Evolutionary conservation across 2,888 invertebrate species (phyloP), one percentile per base, ranked within the genome.

Genomic region (Ornithoptera alexandrae): DNA sequence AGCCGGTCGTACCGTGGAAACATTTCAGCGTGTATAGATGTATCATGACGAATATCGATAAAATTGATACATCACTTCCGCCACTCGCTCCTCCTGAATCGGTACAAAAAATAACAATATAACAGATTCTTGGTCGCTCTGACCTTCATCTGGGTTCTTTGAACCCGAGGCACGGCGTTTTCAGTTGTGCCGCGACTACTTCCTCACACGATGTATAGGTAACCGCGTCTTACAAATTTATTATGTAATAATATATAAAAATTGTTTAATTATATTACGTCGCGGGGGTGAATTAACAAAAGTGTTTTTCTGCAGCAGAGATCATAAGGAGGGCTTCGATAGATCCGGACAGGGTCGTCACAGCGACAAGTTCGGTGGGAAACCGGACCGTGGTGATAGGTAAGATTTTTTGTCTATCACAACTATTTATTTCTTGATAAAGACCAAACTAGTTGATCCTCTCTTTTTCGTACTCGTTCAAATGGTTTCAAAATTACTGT

Each of bases 111-210:
- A 79, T 81, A 78, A 81, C 86, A 85, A 87, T 84, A 80, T 81
- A 76, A 74, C 74, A 89, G 79, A 30, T 42, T 90, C 90, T 89
- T 83, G 84, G 82, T 75, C 75, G 76, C 72, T 79, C 72, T 84
- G 87, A 85, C 89, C 89, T 89, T 87, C 84, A 77, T 75, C 72
- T 76, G 80, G 80, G 89, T 87, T 89, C 89, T 81, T 88, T 90
- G 89, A 89, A 89, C 90, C 76, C 80, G 73, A 68, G 72, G 73
- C 71, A 61, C 77, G 74, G 76, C 78, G 77, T 76, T 73, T 72
- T 79, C 74, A 76, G 79, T 77, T 70, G 72, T 64, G 71, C 24
- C 70, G 73, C 66, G 74, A 74, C 73, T 75, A 72, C 73, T 72
- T 71, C 72, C 74, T 71, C 70, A 77, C 76, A 81, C 82, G 79